phyloP scores from a whole-genome alignment of 2,113 vertebrate genomes.

The Tringa solitaria region DNA sequence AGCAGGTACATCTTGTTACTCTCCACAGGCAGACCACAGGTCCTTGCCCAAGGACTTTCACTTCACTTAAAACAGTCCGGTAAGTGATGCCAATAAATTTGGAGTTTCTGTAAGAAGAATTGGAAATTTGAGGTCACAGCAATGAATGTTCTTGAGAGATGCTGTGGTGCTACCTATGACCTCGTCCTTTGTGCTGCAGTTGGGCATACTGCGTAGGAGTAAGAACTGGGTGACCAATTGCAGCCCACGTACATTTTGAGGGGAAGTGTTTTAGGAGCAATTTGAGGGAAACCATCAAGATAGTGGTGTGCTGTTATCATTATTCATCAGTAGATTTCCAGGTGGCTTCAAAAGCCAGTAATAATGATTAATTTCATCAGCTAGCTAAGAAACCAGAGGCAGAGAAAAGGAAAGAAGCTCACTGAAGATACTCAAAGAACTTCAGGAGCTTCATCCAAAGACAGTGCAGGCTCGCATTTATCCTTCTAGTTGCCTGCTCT shows the following conservation, averaged over 20 bases:
- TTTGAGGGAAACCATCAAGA: not conserved
- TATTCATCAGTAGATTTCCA: not conserved
- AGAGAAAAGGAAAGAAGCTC: not conserved
- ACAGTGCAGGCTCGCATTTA: not conserved
- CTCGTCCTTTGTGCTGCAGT: not conserved
- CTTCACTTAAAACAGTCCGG: not conserved
- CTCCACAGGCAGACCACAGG: not conserved
- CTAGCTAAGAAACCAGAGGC: not conserved
- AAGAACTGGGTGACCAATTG: not conserved
- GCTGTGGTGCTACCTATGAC: not conserved
- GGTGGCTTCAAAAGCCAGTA: not conserved
- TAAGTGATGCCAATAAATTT: not conserved
- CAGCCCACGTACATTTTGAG: not conserved
- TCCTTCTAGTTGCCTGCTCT: not conserved
- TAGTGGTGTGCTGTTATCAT: not conserved
- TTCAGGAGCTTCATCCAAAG: not conserved
- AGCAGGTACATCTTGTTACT: not conserved
- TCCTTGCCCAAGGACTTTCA: not conserved
- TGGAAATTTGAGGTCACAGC: not conserved
- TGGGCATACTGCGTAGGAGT: not conserved
- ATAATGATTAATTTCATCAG: not conserved
- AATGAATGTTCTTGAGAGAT: not conserved
- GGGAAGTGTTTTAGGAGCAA: not conserved
- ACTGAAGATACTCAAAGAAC: not conserved
- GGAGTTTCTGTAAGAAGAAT: not conserved